These are phyloP conservation scores for Diplodus sargus DNA, from an alignment of 2,797 vertebrate genomes.

Conservation along the genomic window DNA sequence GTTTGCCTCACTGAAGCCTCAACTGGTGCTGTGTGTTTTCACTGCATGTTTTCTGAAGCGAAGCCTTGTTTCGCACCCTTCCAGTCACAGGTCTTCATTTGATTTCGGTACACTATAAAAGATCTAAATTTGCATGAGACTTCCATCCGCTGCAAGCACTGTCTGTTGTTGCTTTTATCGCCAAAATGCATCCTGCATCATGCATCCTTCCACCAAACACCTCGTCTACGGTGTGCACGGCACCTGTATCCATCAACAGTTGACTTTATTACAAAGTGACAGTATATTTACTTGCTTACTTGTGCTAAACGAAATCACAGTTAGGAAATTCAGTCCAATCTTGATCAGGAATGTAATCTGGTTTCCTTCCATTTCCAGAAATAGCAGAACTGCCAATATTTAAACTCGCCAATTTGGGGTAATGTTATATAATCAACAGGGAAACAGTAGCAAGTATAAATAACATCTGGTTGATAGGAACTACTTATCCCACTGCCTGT, in stretches of 20 bases:
- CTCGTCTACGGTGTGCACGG: not conserved
- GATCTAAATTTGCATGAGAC: not conserved
- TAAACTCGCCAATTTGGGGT: too few species aligned
- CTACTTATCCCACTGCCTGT: too few species aligned
- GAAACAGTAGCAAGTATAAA: too few species aligned
- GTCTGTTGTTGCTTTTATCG: constrained; percentile 19
- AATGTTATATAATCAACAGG: too few species aligned
- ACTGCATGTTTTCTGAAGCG: not conserved
- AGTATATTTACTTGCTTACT: constrained; percentile 28
- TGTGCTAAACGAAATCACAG: constrained; percentile 13
- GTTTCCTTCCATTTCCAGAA: not conserved
- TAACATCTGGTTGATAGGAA: too few species aligned
- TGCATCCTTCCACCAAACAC: not conserved
- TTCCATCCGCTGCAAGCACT: not conserved
- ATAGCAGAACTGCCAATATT: too few species aligned
- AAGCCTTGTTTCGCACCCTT: not conserved
- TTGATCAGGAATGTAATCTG: not conserved
- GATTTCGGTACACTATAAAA: constrained; percentile 5
- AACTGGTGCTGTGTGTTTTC: not conserved
- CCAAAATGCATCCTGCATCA: constrained; percentile 4
- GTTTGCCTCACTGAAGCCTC: not conserved
- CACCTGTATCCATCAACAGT: not conserved
- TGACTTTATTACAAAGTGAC: constrained; percentile 8
- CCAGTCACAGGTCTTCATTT: not conserved
- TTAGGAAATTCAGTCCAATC: not conserved